Base-by-base conservation (phyloP, 2,113 vertebrate genomes). In the Syngnathus typhle region DNA sequence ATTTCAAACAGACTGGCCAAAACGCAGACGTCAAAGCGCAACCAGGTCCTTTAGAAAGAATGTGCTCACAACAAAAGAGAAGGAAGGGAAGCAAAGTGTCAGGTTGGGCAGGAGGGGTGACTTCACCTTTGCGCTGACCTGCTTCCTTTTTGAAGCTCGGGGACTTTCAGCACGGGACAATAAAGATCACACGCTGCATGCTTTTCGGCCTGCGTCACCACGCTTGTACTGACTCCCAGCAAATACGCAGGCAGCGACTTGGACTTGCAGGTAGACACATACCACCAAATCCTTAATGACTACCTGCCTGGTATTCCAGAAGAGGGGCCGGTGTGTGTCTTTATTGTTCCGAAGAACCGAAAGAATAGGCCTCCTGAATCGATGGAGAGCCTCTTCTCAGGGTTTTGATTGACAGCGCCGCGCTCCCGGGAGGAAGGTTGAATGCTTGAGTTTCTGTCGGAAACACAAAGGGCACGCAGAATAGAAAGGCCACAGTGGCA, bases 51-150 rank as follows among this genome's bases (percentile, higher is more conserved):
- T 10, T 12, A 54, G 36, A 70, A 65, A 68, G 67, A 13, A 67
- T 55, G 67, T 23, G 11, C 46, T 44, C 68, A 73, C 64, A 75
- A 82, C 76, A 64, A 81, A 64, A 54, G 60, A 60, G 56, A 77
- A 70, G 71, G 60, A 58, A 52, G 76, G 68, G 72, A 67, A 77
- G 78, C 72, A 81, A 73, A 74, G 78, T 79, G 76, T 75, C 75
- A 70, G 78, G 76, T 75, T 75, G 81, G 75, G 82, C 71, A 64
- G 69, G 72, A 69, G 80, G 81, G 83, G 65, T 70, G 76, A 74
- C 62, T 74, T 91, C 89, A 88, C 82, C 84, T 84, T 74, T 79
- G 64, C 39, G 62, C 58, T 89, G 87, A 87, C 85, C 88, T 72
- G 79, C 64, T 73, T 84, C 59, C 60, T 84, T 88, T 32, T 89